Conservation (phyloP, 2,113 vertebrate species). For the Micromys minutus region DNA sequence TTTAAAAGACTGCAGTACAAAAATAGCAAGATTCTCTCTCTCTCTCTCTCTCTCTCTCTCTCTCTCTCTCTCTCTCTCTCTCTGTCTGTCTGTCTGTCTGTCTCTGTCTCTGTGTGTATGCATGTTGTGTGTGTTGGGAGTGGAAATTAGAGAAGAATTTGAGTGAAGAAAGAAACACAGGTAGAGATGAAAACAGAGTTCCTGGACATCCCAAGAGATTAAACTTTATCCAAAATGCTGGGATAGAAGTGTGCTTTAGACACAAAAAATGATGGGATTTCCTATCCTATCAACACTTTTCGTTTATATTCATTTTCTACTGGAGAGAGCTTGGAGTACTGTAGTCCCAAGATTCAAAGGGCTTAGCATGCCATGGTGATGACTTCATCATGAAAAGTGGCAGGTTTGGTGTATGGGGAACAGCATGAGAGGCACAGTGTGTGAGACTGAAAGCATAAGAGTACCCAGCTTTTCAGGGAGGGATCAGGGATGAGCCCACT, state of each 20-base stretch:
- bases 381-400: not conserved
- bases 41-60: too few relatives aligned
- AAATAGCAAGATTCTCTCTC: not conserved
- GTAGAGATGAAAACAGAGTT: not conserved
- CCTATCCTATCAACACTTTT: constrained; percentile 27
- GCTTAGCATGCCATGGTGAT: not conserved
- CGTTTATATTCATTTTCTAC: constrained; percentile 37
- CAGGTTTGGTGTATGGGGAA: not conserved
- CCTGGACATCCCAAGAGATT: not conserved
- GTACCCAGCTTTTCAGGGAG: not conserved
- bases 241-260: not conserved
- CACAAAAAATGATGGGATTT: constrained; percentile 30
- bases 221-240: not conserved
- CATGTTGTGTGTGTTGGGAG: not conserved
- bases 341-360: not conserved
- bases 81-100: too few relatives aligned
- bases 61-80: too few relatives aligned
- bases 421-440: not conserved
- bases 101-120: too few relatives aligned
- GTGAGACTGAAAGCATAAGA: not conserved
- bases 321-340: not conserved
- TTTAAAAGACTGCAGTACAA: constrained; percentile 15
- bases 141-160: not conserved
- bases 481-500: not conserved
- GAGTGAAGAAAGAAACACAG: not conserved